Conservation (phyloP, 2,797 vertebrate species). For the Streptopelia turtur region DNA sequence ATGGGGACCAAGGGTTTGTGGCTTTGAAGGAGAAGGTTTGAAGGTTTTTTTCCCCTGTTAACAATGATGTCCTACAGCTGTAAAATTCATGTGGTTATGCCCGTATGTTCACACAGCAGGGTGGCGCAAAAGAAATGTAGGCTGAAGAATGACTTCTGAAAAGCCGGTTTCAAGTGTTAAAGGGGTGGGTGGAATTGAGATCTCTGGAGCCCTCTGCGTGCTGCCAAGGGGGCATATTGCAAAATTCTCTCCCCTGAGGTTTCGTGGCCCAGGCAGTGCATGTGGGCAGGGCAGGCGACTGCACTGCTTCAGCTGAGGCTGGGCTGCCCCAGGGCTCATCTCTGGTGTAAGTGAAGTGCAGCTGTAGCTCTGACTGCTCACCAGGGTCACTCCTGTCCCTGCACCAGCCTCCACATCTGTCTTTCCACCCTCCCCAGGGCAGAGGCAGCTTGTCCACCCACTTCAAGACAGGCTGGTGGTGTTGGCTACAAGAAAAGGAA, state of each 20-base stretch:
- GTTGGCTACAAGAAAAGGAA: not conserved
- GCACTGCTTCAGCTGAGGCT: not conserved
- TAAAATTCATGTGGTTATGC: slow-evolving; percentile 37
- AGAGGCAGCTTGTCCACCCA: not conserved
- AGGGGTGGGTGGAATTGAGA: not conserved
- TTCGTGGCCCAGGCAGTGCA: not conserved
- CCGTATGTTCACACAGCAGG: not conserved
- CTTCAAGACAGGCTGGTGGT: not conserved
- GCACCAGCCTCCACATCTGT: not conserved
- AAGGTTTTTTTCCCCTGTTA: not conserved
- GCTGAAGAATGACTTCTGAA: slow-evolving; percentile 8
- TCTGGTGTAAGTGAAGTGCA: not conserved
- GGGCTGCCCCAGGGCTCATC: not conserved
- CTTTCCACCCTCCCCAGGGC: not conserved
- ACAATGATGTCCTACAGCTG: slow-evolving; percentile 32
- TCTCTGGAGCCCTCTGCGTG: not conserved
- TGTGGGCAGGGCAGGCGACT: not conserved
- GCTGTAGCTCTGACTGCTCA: not conserved
- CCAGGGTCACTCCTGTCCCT: not conserved
- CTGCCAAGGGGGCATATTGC: not conserved
- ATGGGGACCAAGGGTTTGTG: not conserved
- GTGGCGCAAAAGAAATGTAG: not conserved
- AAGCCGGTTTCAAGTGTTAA: not conserved
- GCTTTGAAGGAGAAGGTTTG: slow-evolving; percentile 27
- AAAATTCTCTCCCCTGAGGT: not conserved